A percentile compares a stretch with the other conserved stretches of the same genome.
Evolutionary conservation across 1,140 invertebrate genomes (phyloP).

Genomic region (Drosophila bocki): DNA sequence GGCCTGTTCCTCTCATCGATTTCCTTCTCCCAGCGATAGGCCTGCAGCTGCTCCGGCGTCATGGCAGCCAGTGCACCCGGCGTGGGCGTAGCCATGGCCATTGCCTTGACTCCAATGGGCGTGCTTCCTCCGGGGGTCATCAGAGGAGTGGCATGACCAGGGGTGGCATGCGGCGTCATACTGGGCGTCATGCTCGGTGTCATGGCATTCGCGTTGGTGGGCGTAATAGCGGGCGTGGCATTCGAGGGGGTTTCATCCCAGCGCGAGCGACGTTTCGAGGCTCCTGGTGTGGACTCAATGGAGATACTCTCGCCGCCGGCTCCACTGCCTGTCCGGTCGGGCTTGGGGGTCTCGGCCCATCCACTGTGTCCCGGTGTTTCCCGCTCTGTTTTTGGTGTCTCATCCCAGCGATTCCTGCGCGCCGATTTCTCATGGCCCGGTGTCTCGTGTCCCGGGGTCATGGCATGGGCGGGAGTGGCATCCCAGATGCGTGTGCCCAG

Average conservation of each 20-base stretch:
- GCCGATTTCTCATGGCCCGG: slow-evolving; percentile 94
- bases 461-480: slow-evolving; percentile 94
- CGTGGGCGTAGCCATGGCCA: slow-evolving; percentile 98
- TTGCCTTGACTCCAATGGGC: slow-evolving; percentile 97
- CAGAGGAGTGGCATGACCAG: slow-evolving; percentile 86
- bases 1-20: slow-evolving; percentile 99
- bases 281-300: slow-evolving; percentile 96
- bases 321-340: slow-evolving; percentile 90
- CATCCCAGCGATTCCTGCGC: slow-evolving; percentile 98
- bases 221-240: slow-evolving; percentile 88
- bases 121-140: slow-evolving; percentile 91
- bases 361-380: slow-evolving; percentile 98
- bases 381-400: slow-evolving; percentile 98
- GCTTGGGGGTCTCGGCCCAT: slow-evolving; percentile 99
- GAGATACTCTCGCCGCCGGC: slow-evolving; percentile 92
- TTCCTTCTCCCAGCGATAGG: slow-evolving; percentile 99
- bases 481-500: slow-evolving; percentile 97
- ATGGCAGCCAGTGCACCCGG: slow-evolving; percentile 97
- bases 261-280: slow-evolving; percentile 95
- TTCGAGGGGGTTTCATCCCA: slow-evolving; percentile 99
- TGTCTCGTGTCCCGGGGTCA: slow-evolving; percentile 95
- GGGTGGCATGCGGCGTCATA: slow-evolving; percentile 88
- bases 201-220: slow-evolving; percentile 87
- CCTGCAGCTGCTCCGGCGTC: slow-evolving; percentile 99
- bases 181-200: slow-evolving; percentile 90